Conservation (phyloP, 2,113 vertebrate species). For the Mohoua ochrocephala region DNA sequence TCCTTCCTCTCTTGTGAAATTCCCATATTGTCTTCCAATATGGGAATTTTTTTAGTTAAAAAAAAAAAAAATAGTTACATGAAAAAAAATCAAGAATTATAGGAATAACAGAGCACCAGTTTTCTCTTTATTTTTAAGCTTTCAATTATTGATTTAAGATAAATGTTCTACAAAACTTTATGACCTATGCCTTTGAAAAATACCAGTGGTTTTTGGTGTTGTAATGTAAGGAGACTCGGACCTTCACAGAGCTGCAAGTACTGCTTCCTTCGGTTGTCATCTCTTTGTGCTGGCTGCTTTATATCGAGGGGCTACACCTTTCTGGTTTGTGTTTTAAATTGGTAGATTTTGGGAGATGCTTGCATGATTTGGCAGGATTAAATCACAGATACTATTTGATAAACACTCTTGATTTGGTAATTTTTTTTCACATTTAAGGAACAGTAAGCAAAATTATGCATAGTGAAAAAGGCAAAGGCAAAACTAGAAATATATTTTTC, state of each 20-base stretch:
- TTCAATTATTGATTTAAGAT: not conserved
- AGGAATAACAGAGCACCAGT: not conserved
- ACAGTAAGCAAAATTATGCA: not conserved
- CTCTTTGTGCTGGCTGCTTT: not conserved
- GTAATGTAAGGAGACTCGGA: not conserved
- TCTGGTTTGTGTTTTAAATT: not conserved
- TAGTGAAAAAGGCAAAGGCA: not conserved
- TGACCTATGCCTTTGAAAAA: not conserved
- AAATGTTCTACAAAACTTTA: not conserved
- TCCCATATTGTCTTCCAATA: not conserved
- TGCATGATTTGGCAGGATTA: not conserved
- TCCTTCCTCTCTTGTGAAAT: not conserved
- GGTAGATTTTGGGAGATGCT: not conserved
- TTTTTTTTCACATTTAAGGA: not conserved
- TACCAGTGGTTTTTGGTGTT: not conserved
- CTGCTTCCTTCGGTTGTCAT: not conserved
- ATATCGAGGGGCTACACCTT: not conserved
- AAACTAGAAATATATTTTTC: not conserved
- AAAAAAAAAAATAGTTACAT: not conserved
- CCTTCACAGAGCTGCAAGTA: not conserved
- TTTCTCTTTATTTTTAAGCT: not conserved
- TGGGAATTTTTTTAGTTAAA: too few relatives aligned
- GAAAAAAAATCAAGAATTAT: not conserved
- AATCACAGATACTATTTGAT: not conserved
- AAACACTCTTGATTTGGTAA: not conserved